phyloP scores from a whole-genome alignment of 2,888 invertebrate genomes.

The Brenthis hecate region DNA sequence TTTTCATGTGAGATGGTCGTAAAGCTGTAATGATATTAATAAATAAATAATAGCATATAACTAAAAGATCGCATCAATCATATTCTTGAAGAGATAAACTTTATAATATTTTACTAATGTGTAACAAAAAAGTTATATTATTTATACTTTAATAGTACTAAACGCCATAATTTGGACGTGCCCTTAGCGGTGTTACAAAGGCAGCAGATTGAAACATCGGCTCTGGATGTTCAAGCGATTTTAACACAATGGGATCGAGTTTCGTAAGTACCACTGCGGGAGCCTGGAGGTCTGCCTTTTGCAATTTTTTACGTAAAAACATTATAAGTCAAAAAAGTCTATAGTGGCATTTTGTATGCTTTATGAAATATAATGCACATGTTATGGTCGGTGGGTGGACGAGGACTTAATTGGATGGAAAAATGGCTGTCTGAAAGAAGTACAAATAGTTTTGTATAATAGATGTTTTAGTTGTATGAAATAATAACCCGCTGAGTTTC shows the following conservation, averaged over 20 bases:
- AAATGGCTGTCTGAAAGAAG: too few relatives aligned
- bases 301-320: slow-evolving; percentile 21
- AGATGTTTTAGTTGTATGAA: too few relatives aligned
- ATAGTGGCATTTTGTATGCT: slow-evolving; percentile 6
- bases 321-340: neutral
- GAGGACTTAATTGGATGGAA: slow-evolving; percentile 10
- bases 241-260: slow-evolving; percentile 45
- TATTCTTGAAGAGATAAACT: too few relatives aligned
- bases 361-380: slow-evolving; percentile 8
- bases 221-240: slow-evolving; percentile 44
- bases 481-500: too few relatives aligned
- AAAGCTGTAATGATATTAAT: too few relatives aligned
- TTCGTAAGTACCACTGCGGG: slow-evolving; percentile 33
- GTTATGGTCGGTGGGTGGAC: slow-evolving; percentile 5
- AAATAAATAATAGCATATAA: too few relatives aligned
- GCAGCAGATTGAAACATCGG: slow-evolving; percentile 37
- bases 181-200: slow-evolving; percentile 17
- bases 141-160: neutral
- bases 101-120: too few relatives aligned
- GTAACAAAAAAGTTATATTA: too few relatives aligned
- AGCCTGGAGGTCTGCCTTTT: slow-evolving; percentile 25
- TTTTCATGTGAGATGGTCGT: too few relatives aligned
- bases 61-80: too few relatives aligned
- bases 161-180: neutral
- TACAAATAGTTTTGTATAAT: too few relatives aligned